Conservation (phyloP, 53 echinoderm and acorn worm genomes). For the Luidia sarsii region DNA sequence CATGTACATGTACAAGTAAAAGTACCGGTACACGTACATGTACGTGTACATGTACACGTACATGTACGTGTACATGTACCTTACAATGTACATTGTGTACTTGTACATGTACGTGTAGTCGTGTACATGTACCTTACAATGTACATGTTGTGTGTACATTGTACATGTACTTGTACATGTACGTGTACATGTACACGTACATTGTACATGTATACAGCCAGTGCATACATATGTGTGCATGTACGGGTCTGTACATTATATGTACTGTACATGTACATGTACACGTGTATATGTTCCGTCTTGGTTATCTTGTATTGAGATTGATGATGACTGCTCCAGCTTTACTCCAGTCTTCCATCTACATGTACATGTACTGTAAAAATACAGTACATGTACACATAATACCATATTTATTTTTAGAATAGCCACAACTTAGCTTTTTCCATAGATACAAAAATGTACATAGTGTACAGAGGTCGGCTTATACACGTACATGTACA, state of each 20-base stretch:
- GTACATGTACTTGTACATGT: neutral
- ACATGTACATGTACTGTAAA: neutral
- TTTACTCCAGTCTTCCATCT: neutral
- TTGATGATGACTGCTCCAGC: too few relatives aligned
- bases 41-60: constrained; percentile 9
- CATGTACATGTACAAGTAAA: neutral
- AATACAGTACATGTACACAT: neutral
- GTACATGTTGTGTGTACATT: neutral
- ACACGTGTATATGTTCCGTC: neutral
- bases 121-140: neutral
- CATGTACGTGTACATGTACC: constrained; percentile 1
- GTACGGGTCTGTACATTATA: too few relatives aligned
- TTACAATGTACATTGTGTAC: too few relatives aligned
- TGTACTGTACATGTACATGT: neutral
- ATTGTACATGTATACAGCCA: neutral
- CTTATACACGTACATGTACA: neutral
- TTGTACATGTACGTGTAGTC: neutral
- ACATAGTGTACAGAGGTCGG: neutral
- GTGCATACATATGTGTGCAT: neutral
- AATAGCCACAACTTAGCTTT: too few relatives aligned
- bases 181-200: neutral
- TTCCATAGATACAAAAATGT: neutral
- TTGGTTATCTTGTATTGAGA: too few relatives aligned
- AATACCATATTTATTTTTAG: too few relatives aligned
- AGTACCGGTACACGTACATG: too few relatives aligned